A percentile compares a stretch with the other conserved stretches of the same genome.
phyloP scores from a whole-genome alignment of 2,797 vertebrate species.

The Pipistrellus pipistrellus region DNA sequence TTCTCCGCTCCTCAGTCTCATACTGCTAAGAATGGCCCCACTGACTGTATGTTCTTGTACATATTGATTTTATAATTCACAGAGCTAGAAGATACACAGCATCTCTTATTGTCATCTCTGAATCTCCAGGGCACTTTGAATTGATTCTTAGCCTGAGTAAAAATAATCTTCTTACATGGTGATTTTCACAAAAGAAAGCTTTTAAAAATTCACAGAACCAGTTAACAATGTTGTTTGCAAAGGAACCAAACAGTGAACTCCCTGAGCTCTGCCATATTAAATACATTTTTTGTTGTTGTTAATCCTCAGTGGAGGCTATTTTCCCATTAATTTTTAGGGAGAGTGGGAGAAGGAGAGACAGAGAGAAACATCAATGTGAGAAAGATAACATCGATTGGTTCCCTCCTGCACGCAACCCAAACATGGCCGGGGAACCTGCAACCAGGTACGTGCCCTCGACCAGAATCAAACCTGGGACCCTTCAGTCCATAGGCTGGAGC shows the following conservation, averaged over 20 bases:
- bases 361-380: background rate
- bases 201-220: slow-evolving; percentile 65
- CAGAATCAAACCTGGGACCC: background rate
- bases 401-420: background rate
- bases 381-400: background rate
- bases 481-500: background rate
- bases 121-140: slow-evolving; percentile 28
- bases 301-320: too few relatives aligned
- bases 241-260: slow-evolving; percentile 53
- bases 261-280: slow-evolving; percentile 26
- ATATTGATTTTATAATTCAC: slow-evolving; percentile 5
- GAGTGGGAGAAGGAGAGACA: background rate
- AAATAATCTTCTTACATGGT: slow-evolving; percentile 59
- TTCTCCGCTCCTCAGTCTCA: background rate
- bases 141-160: slow-evolving; percentile 31
- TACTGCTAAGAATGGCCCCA: background rate
- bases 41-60: background rate
- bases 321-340: background rate
- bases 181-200: slow-evolving; percentile 4
- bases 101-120: slow-evolving; percentile 7
- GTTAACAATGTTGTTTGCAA: slow-evolving; percentile 64
- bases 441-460: background rate
- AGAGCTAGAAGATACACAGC: background rate
- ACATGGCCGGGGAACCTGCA: background rate
- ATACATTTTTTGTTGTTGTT: background rate